A percentile compares a stretch with the other conserved stretches of the same genome.
Evolutionary conservation across 2,888 invertebrate species (phyloP).

Genomic region (Chrysolina oricalcia): DNA sequence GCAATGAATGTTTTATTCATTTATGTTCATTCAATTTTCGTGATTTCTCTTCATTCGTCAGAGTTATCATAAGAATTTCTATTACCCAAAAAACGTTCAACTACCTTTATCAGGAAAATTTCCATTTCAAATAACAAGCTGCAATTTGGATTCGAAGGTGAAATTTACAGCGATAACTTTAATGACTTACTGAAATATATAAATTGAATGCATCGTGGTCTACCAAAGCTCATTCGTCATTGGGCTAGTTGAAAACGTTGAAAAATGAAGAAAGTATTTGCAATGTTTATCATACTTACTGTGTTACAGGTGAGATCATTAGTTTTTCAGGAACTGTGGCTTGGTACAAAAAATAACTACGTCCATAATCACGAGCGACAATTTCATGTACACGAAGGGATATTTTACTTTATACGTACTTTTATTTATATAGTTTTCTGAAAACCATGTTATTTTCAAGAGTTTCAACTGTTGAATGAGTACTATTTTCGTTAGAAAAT

Average conservation of each 20-base stretch:
- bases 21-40: no score
- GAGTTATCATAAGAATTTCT: neutral
- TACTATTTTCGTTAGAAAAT: no score
- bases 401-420: no score
- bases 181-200: conserved; percentile 9
- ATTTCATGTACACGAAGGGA: no score
- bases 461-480: no score
- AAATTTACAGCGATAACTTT: conserved; percentile 27
- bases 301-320: neutral
- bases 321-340: no score
- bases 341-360: no score
- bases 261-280: conserved; percentile 7
- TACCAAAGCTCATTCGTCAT: neutral
- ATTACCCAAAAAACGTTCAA: neutral
- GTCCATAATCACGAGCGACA: no score
- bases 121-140: conserved; percentile 4
- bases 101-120: neutral
- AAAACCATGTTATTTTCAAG: no score
- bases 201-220: neutral
- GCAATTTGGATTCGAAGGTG: conserved; percentile 3
- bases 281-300: neutral
- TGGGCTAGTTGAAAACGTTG: neutral
- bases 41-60: no score
- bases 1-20: no score
- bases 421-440: no score